Conservation (phyloP, 2,797 vertebrate species). For the Hypotaenidia okinawae region DNA sequence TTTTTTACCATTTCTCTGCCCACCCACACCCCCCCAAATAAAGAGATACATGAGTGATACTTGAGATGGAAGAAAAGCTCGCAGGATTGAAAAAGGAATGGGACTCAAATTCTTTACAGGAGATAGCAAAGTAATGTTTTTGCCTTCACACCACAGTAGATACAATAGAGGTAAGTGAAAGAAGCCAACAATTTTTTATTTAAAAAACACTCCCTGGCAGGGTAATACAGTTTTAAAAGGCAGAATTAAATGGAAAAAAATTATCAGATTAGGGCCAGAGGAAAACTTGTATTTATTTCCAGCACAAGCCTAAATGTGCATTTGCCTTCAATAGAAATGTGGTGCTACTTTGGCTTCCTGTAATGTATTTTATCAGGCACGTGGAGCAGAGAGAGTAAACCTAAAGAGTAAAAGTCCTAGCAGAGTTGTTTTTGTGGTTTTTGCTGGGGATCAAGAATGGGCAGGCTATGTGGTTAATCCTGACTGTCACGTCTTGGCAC, state of each 20-base stretch:
- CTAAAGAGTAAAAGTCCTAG: neutral
- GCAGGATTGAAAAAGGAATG: neutral
- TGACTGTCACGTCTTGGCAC: neutral
- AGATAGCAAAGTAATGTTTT: neutral
- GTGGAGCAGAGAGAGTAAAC: neutral
- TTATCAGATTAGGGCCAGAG: neutral
- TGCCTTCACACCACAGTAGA: neutral
- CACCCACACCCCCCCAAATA: neutral
- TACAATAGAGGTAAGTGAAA: neutral
- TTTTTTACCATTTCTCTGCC: neutral
- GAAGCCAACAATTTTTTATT: conserved; percentile 6
- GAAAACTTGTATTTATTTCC: conserved; percentile 21
- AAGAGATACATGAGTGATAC: neutral
- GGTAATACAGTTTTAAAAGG: neutral
- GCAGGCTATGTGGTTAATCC: neutral
- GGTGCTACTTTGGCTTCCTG: neutral
- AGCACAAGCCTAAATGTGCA: neutral
- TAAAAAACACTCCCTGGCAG: neutral
- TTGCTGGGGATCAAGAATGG: neutral
- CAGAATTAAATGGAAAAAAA: conserved; percentile 16
- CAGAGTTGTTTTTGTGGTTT: neutral
- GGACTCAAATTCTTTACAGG: neutral
- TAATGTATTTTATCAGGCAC: neutral
- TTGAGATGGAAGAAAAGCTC: neutral
- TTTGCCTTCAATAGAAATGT: neutral